A percentile compares a stretch with the other conserved stretches of the same genome.
These are phyloP conservation scores for Thamnaconus septentrionalis DNA, from an alignment of 2,113 vertebrate genomes.

Conservation along the genomic window DNA sequence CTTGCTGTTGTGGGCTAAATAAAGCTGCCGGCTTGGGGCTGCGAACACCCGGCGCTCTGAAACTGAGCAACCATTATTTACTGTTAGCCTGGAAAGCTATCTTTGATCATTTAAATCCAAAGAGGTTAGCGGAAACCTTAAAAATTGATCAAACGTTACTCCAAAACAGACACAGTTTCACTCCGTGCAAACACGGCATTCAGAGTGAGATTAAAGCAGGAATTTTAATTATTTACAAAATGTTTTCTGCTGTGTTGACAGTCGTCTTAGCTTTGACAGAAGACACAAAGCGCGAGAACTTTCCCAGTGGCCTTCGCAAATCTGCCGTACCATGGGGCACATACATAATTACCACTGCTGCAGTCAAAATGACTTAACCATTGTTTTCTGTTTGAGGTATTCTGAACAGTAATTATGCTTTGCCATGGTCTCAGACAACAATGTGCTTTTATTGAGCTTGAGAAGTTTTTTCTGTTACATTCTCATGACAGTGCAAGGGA, in stretches of 20 bases:
- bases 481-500: constrained; percentile 37
- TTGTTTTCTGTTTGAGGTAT: constrained; percentile 56
- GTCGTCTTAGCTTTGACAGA: constrained; percentile 36
- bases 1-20: neutral
- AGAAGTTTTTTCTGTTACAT: constrained; percentile 45
- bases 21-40: neutral
- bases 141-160: constrained; percentile 21
- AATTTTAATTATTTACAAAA: constrained; percentile 48
- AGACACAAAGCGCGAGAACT: constrained; percentile 30
- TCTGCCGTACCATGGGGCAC: constrained; percentile 14
- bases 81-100: constrained; percentile 1
- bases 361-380: constrained; percentile 44
- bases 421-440: constrained; percentile 34
- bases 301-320: constrained; percentile 53
- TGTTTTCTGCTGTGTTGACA: constrained; percentile 44
- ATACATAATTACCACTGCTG: constrained; percentile 53
- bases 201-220: constrained; percentile 41
- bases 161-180: constrained; percentile 10
- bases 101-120: constrained; percentile 12
- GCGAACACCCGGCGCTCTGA: constrained; percentile 2
- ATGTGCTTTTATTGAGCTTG: constrained; percentile 50
- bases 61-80: neutral
- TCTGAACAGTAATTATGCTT: constrained; percentile 38
- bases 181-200: constrained; percentile 48
- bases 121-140: constrained; percentile 2